A percentile compares a stretch with the other conserved stretches of the same genome.
phyloP scores from a whole-genome alignment of 2,797 vertebrate species.

The Nyctibius grandis region DNA sequence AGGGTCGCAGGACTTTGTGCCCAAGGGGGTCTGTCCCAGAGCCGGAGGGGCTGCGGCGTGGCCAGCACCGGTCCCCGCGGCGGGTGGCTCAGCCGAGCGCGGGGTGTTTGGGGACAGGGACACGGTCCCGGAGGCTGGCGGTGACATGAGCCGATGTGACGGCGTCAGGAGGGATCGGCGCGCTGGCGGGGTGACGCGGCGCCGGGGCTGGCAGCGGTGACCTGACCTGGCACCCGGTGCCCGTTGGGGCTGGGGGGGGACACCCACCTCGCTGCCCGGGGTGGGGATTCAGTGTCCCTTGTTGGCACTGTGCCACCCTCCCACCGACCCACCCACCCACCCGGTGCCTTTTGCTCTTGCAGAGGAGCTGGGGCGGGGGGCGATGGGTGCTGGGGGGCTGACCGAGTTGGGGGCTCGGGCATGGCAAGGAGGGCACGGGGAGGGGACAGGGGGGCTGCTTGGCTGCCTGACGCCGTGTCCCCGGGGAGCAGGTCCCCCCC shows the following conservation, averaged over 20 bases:
- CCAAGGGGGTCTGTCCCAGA: accelerated
- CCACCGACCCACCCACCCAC: too few species aligned
- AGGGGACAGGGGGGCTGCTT: not conserved
- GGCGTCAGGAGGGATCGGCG: constrained; percentile 18
- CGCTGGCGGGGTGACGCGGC: not conserved
- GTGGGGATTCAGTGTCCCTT: not conserved
- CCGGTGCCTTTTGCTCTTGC: accelerated
- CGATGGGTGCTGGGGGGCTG: not conserved
- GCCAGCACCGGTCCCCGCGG: accelerated
- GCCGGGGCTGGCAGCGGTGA: not conserved
- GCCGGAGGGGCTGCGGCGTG: accelerated
- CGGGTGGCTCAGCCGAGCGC: accelerated
- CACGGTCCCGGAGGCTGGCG: not conserved
- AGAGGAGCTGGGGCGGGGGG: not conserved
- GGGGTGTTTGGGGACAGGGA: not conserved
- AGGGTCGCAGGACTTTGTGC: accelerated
- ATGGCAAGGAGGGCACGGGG: too few species aligned
- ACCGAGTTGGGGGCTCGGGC: accelerated
- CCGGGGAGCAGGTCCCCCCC: constrained; percentile 54
- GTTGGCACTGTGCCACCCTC: not conserved
- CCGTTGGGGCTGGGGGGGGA: not conserved
- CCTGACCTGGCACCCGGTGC: not conserved
- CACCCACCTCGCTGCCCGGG: not conserved
- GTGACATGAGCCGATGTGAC: constrained; percentile 40
- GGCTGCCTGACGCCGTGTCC: not conserved